Evolutionary conservation across 2,797 vertebrate genomes (phyloP).

Genomic region (Glossophaga mutica): DNA sequence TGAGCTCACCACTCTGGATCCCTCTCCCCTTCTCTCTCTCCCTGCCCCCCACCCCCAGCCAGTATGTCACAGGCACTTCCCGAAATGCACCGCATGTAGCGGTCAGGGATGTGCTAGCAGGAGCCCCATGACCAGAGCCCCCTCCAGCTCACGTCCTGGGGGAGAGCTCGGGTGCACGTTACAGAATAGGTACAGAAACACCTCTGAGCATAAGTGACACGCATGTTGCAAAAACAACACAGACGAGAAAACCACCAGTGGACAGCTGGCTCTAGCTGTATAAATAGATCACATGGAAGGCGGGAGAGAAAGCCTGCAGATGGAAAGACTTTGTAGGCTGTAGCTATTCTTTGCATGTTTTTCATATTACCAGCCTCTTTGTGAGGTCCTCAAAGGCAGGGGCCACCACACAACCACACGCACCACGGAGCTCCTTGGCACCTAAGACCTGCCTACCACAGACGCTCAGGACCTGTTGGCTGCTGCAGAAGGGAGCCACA

Average conservation of each 20-base stretch:
- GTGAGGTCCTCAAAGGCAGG: neutral
- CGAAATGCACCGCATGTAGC: neutral
- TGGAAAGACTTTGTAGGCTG: neutral
- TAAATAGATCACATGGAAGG: neutral
- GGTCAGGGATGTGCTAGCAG: neutral
- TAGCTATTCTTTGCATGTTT: neutral
- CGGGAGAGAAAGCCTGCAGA: neutral
- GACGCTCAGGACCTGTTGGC: neutral
- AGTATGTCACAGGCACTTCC: neutral
- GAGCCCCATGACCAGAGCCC: neutral
- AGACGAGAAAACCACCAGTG: neutral
- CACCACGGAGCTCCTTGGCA: neutral
- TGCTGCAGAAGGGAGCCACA: neutral
- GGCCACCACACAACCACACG: neutral
- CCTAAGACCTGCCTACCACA: neutral
- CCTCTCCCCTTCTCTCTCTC: neutral
- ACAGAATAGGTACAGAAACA: neutral
- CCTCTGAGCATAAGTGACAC: neutral
- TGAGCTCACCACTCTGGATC: neutral
- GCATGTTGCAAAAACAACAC: neutral
- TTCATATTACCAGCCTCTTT: neutral
- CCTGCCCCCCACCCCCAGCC: neutral
- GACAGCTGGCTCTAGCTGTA: neutral
- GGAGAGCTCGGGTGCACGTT: neutral
- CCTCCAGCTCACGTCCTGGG: neutral